Evolutionary conservation across 2,113 vertebrate genomes (phyloP).

Genomic region (Serilophus lunatus): DNA sequence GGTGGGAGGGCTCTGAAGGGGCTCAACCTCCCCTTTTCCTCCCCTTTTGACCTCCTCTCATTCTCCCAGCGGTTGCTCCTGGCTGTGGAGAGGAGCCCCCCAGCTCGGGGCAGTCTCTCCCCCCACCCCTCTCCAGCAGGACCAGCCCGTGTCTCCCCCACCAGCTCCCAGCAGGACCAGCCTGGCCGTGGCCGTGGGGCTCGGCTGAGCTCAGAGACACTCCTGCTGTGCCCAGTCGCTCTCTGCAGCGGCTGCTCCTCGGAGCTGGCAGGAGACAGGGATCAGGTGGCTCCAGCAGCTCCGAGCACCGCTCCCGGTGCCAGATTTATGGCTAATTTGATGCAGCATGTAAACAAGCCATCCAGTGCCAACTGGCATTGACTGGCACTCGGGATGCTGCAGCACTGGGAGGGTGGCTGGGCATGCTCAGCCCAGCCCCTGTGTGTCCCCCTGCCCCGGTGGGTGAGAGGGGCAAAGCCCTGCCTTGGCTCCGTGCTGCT

Average conservation of each 20-base stretch:
- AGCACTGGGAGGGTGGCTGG: background rate
- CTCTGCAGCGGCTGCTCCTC: background rate
- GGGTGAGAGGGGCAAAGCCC: background rate
- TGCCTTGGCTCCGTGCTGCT: background rate
- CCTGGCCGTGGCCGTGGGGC: background rate
- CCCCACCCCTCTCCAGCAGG: background rate
- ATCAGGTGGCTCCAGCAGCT: conserved; percentile 13
- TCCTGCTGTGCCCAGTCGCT: background rate
- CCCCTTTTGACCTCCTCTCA: background rate
- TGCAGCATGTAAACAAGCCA: conserved; percentile 19
- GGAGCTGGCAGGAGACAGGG: background rate
- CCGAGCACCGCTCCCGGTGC: background rate
- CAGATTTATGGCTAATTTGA: conserved; percentile 20
- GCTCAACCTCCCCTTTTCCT: background rate
- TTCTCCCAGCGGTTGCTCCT: background rate
- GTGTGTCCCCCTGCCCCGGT: background rate
- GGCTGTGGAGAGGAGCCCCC: background rate
- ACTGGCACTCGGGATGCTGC: background rate
- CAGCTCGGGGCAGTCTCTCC: background rate
- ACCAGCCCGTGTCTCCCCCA: background rate
- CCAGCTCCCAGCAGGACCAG: background rate
- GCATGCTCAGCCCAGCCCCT: rapidly evolving
- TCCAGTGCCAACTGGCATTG: background rate
- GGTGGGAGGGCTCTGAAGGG: background rate
- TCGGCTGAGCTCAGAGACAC: background rate